A percentile compares a stretch with the other conserved stretches of the same genome.
Conservation (phyloP, 2,888 invertebrate species). For the Seladonia tumulorum region DNA sequence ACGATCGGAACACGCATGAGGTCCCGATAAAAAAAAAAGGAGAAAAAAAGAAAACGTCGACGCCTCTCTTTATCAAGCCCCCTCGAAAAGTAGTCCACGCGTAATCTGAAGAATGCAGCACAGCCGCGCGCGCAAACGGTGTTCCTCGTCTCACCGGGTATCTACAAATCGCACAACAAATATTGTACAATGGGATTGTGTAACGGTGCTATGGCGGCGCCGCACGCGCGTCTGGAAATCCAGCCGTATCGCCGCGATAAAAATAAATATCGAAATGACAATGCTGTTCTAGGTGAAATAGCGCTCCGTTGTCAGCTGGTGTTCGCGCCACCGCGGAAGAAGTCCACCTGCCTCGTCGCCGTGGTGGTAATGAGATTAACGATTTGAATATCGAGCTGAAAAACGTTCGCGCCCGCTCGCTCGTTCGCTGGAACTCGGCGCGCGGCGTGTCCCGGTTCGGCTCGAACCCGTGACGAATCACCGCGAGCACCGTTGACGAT, state of each 20-base stretch:
- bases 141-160: constrained; percentile 22
- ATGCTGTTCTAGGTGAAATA: constrained; percentile 8
- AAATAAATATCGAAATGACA: constrained; percentile 42
- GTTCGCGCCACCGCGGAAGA: neutral
- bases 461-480: constrained; percentile 36
- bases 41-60: neutral
- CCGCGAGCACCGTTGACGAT: constrained; percentile 25
- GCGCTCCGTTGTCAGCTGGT: neutral
- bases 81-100: constrained; percentile 67
- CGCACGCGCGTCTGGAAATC: constrained; percentile 52
- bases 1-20: constrained; percentile 42
- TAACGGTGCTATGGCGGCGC: constrained; percentile 59
- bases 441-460: neutral
- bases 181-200: constrained; percentile 70
- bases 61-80: constrained; percentile 53
- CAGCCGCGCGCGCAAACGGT: constrained; percentile 30
- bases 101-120: constrained; percentile 70
- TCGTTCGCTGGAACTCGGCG: neutral
- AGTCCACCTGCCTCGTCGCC: neutral
- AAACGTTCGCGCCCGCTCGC: neutral
- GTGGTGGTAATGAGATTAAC: constrained; percentile 5
- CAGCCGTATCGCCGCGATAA: constrained; percentile 52
- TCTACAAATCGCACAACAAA: constrained; percentile 65
- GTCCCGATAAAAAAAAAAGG: constrained; percentile 45
- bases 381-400: constrained; percentile 17